Evolutionary conservation across 2,797 vertebrate genomes (phyloP).

Genomic region (Lemur catta): DNA sequence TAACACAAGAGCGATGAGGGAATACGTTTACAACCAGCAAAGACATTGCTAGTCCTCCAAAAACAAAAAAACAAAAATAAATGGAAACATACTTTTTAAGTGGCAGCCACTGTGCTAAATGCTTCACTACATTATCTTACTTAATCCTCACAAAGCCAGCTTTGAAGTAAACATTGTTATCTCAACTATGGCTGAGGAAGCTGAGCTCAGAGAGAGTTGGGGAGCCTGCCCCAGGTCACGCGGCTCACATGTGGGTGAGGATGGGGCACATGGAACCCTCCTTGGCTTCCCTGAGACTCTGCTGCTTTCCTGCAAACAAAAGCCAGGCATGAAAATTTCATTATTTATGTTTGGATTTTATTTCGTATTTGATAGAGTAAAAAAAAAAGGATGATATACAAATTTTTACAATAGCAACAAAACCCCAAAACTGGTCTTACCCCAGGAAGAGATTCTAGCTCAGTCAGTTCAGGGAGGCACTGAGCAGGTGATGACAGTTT

Average conservation of each 20-base stretch:
- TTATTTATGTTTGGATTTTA: neutral
- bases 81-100: neutral
- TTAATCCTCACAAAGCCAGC: neutral
- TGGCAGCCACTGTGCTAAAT: neutral
- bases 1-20: neutral
- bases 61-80: neutral
- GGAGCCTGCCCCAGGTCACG: neutral
- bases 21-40: neutral
- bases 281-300: too few species aligned
- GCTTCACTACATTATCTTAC: neutral
- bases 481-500: neutral
- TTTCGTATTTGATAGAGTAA: neutral
- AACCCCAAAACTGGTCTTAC: neutral
- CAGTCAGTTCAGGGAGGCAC: neutral
- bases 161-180: neutral
- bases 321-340: neutral
- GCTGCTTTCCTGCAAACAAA: neutral
- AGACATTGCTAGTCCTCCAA: neutral
- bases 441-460: neutral
- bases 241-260: neutral
- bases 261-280: accelerated
- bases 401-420: neutral
- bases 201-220: neutral
- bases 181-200: neutral
- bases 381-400: neutral